Evolutionary conservation across 30 jellyfish, hydroid and myxozoan species (phyloP), one percentile per base, ranked within the genome.

Genomic region (Cassiopea andromeda): DNA sequence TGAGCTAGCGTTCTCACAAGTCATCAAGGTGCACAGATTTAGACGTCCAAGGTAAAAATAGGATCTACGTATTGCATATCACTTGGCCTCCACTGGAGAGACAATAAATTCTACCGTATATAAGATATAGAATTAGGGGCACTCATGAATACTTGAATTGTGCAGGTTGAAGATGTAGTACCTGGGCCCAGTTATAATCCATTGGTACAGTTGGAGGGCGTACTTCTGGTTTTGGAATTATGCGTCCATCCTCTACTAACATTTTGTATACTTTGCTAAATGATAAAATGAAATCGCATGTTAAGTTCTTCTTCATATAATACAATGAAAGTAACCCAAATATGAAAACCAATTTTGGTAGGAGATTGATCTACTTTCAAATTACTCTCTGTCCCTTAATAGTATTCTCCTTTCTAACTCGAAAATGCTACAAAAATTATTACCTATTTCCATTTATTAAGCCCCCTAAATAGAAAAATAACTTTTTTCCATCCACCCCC

Each of bases 141-240:
- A 3, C 10, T 54, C 12, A 6, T 3, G 64, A 54, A 54, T 3
- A 3, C 64, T 6, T 54, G 7, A 6, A 10, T 6, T 54, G 64
- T 54, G 12, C 7, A 54, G 12, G 7, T 54, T 3, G 12, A 3
- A 54, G 12, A 54, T 54, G 12, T 3, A 54, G 10, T 92, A 96
- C 99, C 97, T 96, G 99, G 38, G 99, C 99, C 99, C 99, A 96
- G 72, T 85, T 80, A 75, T 96, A 96, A 64, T 96, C 99, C 99
- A 96, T 96, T 7, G 99, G 99, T 16, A 96, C 99, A 44, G 98
- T 96, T 19, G 99, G 99, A n/a, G 99, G 99, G 10, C 97, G 93
- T 27, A 87, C 94, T 60, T 96, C 99, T 8, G 98, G 99, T 43
- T 81, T 84, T 13, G 97, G 94, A 17, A 96, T 94, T 57, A 96